Evolutionary conservation across 2,888 invertebrate genomes (phyloP).

Genomic region (Synanthedon tipuliformis): DNA sequence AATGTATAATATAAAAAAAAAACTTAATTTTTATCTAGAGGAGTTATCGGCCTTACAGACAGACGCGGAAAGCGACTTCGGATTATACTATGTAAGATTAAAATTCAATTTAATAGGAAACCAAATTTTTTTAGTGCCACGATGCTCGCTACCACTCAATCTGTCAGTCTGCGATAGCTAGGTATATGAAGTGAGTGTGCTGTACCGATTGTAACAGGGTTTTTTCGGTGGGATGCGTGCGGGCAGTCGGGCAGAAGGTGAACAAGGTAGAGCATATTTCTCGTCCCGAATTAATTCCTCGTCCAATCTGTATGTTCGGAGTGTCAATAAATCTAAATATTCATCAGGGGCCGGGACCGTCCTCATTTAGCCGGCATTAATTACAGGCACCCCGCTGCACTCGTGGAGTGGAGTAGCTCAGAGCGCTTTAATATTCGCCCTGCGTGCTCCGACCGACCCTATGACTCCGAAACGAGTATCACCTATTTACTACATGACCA

Average conservation of each 20-base stretch:
- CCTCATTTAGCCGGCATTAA: conserved; percentile 23
- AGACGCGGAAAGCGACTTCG: too few species aligned
- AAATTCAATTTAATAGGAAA: too few species aligned
- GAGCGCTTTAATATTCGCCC: conserved; percentile 17
- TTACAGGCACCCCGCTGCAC: conserved; percentile 15
- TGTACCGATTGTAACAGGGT: too few species aligned
- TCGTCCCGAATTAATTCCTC: conserved; percentile 9
- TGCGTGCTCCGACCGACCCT: conserved; percentile 9
- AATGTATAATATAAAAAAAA: too few species aligned
- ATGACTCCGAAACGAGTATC: neutral
- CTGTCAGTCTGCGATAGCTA: too few species aligned
- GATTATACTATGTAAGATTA: too few species aligned
- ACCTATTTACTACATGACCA: neutral
- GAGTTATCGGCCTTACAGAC: too few species aligned
- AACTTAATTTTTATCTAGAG: too few species aligned
- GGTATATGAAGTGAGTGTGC: too few species aligned
- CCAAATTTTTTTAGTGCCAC: too few species aligned
- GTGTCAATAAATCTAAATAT: conserved; percentile 44
- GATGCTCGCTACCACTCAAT: too few species aligned
- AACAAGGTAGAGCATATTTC: conserved; percentile 15
- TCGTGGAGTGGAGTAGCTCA: conserved; percentile 2
- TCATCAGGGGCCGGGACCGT: conserved; percentile 21
- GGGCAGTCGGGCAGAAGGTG: neutral
- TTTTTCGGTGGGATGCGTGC: neutral
- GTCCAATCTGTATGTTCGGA: conserved; percentile 20